phyloP scores from a whole-genome alignment of 2,113 vertebrate species.

The Chaetodon auriga region DNA sequence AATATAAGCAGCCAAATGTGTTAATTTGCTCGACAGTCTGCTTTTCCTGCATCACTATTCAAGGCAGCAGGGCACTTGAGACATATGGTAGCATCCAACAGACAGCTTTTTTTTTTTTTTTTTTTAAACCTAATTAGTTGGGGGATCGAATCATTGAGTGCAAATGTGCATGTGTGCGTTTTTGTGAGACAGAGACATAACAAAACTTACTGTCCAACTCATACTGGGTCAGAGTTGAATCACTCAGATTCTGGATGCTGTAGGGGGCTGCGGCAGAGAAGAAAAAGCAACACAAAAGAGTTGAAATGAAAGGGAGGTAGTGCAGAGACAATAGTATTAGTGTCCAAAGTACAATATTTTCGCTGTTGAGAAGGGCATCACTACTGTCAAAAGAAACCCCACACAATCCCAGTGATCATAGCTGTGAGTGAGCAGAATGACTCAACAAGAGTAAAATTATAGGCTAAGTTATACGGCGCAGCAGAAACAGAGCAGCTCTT shows the following conservation, averaged over 20 bases:
- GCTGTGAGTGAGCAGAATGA: constrained; percentile 50
- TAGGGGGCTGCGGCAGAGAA: constrained; percentile 85
- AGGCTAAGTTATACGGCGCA: constrained; percentile 50
- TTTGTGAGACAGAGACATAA: background rate
- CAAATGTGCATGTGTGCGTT: background rate
- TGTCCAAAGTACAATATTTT: constrained; percentile 26
- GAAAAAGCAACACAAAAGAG: constrained; percentile 24
- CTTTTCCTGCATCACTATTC: constrained; percentile 6
- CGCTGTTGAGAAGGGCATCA: constrained; percentile 1
- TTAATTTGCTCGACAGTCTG: constrained; percentile 12
- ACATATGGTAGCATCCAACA: constrained; percentile 21
- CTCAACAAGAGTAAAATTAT: constrained; percentile 67
- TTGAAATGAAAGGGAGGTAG: background rate
- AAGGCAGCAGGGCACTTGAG: background rate
- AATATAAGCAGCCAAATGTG: constrained; percentile 48
- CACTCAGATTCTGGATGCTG: constrained; percentile 91
- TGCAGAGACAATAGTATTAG: constrained; percentile 30
- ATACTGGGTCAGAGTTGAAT: constrained; percentile 90
- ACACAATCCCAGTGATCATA: constrained; percentile 59
- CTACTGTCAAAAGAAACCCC: constrained; percentile 1
- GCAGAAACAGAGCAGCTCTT: constrained; percentile 51
- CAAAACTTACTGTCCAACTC: constrained; percentile 94
- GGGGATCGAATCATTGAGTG: background rate
- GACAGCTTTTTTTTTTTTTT: background rate
- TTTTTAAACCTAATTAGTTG: background rate